Percentiles rank a stretch among this genome's conserved stretches.
phyloP scores from a whole-genome alignment of 2,888 invertebrate species.

The Pyrocoelia pectoralis region DNA sequence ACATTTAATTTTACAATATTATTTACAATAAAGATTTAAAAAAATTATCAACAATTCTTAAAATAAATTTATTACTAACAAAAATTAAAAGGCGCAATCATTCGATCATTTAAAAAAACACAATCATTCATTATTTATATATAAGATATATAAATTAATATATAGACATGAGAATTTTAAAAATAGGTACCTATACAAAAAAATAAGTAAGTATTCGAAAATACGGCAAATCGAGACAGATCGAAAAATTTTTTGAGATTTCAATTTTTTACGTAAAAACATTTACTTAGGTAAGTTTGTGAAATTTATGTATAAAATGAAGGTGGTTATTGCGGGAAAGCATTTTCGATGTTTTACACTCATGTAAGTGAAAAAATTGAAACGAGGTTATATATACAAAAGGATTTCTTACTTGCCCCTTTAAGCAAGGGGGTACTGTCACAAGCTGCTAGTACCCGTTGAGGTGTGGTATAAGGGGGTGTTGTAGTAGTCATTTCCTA shows the following conservation, averaged over 20 bases:
- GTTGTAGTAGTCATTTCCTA: constrained; percentile 82
- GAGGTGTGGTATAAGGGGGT: constrained; percentile 80
- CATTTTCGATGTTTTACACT: constrained; percentile 23
- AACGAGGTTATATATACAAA: constrained; percentile 19
- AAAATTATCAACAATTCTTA: constrained; percentile 30
- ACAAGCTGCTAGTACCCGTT: constrained; percentile 83
- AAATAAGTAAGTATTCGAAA: constrained; percentile 21
- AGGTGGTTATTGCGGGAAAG: background rate
- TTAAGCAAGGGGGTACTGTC: constrained; percentile 93
- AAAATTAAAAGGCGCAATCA: background rate
- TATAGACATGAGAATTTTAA: background rate
- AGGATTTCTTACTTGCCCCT: constrained; percentile 30
- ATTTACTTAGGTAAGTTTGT: constrained; percentile 17
- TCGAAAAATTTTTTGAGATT: constrained; percentile 25
- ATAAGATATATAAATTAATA: constrained; percentile 11
- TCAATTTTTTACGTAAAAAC: constrained; percentile 15
- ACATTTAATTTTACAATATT: constrained; percentile 27
- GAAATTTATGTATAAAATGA: constrained; percentile 13
- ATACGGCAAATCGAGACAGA: constrained; percentile 11
- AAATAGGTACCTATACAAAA: constrained; percentile 10
- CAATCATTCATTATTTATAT: no score
- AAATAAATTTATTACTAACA: constrained; percentile 22
- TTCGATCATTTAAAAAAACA: background rate
- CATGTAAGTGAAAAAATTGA: constrained; percentile 15
- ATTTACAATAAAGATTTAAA: constrained; percentile 32